A percentile compares a stretch with the other conserved stretches of the same genome.
phyloP scores from a whole-genome alignment of 1,140 invertebrate genomes.

The Phocides pigmalion region DNA sequence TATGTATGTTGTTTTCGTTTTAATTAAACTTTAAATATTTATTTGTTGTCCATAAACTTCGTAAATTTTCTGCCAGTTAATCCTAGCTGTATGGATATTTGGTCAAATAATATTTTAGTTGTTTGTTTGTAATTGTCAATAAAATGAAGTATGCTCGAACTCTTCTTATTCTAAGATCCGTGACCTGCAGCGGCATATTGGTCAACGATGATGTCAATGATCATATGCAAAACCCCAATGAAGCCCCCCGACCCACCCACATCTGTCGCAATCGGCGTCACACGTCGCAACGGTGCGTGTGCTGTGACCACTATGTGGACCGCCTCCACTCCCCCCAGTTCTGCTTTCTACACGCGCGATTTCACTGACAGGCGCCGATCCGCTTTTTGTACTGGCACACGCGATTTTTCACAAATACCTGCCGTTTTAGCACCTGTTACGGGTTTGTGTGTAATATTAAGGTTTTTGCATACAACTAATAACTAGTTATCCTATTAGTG shows the following conservation, averaged over 20 bases:
- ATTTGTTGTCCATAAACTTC: too few relatives aligned
- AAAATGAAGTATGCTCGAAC: too few relatives aligned
- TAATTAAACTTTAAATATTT: too few relatives aligned
- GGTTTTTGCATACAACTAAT: constrained; percentile 9
- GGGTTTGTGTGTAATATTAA: constrained; percentile 15
- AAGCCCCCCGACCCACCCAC: not conserved
- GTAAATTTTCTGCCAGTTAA: too few relatives aligned
- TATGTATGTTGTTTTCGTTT: too few relatives aligned
- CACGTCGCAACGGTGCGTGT: constrained; percentile 32
- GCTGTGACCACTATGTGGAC: constrained; percentile 36
- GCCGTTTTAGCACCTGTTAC: constrained; percentile 53
- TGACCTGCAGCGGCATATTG: not conserved
- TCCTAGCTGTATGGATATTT: too few relatives aligned
- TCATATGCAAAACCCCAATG: not conserved
- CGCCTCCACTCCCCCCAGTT: constrained; percentile 67
- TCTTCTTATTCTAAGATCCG: too few relatives aligned
- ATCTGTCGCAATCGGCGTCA: constrained; percentile 10
- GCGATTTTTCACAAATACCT: constrained; percentile 71
- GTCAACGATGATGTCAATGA: not conserved
- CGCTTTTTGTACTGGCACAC: constrained; percentile 61
- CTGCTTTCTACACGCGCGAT: constrained; percentile 80
- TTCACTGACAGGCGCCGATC: constrained; percentile 64
- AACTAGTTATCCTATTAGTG: not conserved
- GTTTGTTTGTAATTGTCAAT: too few relatives aligned
- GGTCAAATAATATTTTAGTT: too few relatives aligned